These are phyloP conservation scores for Crotophaga sulcirostris DNA, from an alignment of 2,113 vertebrate genomes.

Conservation along the genomic window DNA sequence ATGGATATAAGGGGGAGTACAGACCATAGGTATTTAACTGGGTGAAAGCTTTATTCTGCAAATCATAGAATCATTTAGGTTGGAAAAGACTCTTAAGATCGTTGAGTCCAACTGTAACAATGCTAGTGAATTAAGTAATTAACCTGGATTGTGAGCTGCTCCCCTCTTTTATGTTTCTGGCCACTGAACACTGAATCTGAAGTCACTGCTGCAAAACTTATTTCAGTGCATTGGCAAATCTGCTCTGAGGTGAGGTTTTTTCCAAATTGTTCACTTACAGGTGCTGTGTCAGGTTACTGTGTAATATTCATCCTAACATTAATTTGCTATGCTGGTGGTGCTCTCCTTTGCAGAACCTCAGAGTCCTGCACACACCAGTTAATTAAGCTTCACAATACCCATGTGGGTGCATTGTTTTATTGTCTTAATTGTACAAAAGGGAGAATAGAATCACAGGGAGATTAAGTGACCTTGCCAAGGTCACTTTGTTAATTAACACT, in stretches of 20 bases:
- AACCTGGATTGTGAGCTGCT: neutral
- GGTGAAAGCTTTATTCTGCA: neutral
- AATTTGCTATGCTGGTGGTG: neutral
- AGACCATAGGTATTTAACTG: neutral
- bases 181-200: neutral
- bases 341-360: neutral
- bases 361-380: neutral
- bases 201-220: neutral
- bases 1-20: neutral
- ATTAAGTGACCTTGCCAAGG: neutral
- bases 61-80: neutral
- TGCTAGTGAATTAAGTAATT: neutral
- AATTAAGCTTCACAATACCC: slow-evolving; percentile 31
- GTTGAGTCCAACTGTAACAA: fast-evolving
- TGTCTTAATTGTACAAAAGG: slow-evolving; percentile 10
- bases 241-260: neutral
- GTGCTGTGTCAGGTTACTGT: neutral
- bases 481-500: neutral
- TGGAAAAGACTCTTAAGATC: neutral
- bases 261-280: neutral
- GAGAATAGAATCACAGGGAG: neutral
- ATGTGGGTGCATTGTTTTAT: slow-evolving; percentile 12
- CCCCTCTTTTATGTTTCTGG: neutral
- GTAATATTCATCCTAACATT: neutral
- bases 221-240: neutral